Conservation (phyloP, 2,797 vertebrate species). For the Pantherophis alleghaniensis region DNA sequence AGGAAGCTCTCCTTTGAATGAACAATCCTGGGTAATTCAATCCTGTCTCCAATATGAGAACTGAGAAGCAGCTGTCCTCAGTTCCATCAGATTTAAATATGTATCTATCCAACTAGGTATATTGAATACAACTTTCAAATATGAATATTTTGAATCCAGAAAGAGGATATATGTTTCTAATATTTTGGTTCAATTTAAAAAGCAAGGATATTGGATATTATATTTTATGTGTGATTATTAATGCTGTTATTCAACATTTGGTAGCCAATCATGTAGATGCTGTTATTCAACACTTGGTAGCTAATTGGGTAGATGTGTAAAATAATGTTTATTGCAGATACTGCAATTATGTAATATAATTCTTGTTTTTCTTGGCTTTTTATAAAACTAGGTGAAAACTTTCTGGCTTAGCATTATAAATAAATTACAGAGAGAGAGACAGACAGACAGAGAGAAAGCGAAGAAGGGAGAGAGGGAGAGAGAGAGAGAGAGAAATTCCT, state of each 20-base stretch:
- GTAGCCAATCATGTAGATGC: background rate
- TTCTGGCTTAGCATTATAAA: background rate
- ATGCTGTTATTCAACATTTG: background rate
- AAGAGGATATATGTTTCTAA: background rate
- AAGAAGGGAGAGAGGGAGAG: background rate
- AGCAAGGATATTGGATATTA: background rate
- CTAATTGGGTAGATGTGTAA: background rate
- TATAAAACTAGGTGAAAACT: background rate
- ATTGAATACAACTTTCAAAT: background rate
- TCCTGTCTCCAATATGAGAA: background rate
- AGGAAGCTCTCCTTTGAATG: background rate
- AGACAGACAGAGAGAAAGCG: too few relatives aligned
- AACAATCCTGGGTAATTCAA: background rate
- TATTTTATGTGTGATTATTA: background rate
- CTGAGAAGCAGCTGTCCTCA: background rate
- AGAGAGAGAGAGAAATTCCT: background rate
- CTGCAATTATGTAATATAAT: background rate
- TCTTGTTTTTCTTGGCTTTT: background rate
- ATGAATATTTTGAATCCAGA: background rate
- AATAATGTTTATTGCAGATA: background rate
- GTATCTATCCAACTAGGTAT: background rate
- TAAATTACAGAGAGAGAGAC: background rate
- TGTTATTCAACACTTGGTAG: background rate
- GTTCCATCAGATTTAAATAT: background rate
- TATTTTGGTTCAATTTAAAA: background rate